These are phyloP conservation scores for Acanthisitta chloris DNA, from an alignment of 2,113 vertebrate genomes.

Conservation along the genomic window DNA sequence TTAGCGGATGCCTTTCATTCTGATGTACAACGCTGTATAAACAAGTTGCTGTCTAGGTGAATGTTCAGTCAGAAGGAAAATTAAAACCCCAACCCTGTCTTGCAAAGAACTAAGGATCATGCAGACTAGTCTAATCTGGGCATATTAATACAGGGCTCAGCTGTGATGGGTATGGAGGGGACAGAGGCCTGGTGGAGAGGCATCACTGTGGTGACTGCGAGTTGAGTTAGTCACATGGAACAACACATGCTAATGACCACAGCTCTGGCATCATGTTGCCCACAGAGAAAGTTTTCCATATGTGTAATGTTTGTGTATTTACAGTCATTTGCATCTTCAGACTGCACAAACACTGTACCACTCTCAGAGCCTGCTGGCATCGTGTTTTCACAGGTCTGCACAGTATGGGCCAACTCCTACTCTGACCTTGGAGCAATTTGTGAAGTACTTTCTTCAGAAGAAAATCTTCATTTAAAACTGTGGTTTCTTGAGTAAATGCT, in stretches of 20 bases:
- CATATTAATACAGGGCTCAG: rapidly evolving
- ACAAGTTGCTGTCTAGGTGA: background rate
- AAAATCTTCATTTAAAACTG: background rate
- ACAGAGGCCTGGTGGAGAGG: background rate
- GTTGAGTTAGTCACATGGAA: background rate
- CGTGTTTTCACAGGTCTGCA: background rate
- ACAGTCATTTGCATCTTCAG: background rate
- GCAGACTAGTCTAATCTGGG: background rate
- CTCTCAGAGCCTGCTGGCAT: background rate
- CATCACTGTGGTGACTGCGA: background rate
- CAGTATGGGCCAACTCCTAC: background rate
- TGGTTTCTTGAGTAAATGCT: background rate
- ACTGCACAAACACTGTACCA: background rate
- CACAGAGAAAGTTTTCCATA: background rate
- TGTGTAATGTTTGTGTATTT: background rate
- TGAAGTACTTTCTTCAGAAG: background rate
- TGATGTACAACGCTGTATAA: no score
- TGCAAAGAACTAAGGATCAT: background rate
- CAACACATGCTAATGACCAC: background rate
- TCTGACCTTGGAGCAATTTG: background rate
- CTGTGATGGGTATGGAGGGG: background rate
- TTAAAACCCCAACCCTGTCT: background rate
- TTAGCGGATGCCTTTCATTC: background rate
- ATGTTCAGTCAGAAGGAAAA: background rate
- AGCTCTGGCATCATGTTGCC: background rate